Evolutionary conservation across 2,888 invertebrate species (phyloP).

Genomic region (Nineta flava): DNA sequence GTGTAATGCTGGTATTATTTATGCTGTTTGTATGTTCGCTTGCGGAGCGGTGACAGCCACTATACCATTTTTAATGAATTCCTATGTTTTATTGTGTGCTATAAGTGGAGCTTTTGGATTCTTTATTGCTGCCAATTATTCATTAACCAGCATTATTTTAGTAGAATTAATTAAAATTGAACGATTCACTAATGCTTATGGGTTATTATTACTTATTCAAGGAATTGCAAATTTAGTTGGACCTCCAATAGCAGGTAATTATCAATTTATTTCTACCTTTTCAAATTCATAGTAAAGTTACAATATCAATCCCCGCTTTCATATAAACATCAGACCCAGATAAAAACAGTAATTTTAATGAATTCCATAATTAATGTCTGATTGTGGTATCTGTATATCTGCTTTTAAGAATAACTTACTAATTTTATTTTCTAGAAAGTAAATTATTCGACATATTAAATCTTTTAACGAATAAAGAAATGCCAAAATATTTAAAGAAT

Average conservation of each 20-base stretch:
- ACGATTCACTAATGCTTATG: slow-evolving; percentile 83
- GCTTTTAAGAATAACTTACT: no score
- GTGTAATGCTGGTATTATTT: slow-evolving; percentile 62
- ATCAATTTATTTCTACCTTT: background rate
- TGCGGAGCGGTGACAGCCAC: slow-evolving; percentile 51
- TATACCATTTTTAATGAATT: slow-evolving; percentile 42
- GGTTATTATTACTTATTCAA: slow-evolving; percentile 70
- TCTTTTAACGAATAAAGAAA: no score
- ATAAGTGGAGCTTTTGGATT: slow-evolving; percentile 72
- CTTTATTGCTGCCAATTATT: slow-evolving; percentile 83
- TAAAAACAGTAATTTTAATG: no score
- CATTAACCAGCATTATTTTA: slow-evolving; percentile 76
- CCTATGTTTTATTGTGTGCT: slow-evolving; percentile 41
- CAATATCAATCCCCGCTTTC: no score
- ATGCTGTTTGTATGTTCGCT: slow-evolving; percentile 61
- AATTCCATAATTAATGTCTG: no score
- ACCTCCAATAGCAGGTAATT: slow-evolving; percentile 72
- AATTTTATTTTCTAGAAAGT: no score
- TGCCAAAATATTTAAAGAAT: no score
- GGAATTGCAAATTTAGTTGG: slow-evolving; percentile 82
- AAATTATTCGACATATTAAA: no score
- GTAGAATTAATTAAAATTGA: slow-evolving; percentile 82
- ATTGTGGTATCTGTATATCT: no score
- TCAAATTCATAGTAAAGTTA: background rate
- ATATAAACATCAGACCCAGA: no score